A percentile compares a stretch with the other conserved stretches of the same genome.
Evolutionary conservation across 2,797 vertebrate genomes (phyloP).

Genomic region (Orientallactaga sibirica): DNA sequence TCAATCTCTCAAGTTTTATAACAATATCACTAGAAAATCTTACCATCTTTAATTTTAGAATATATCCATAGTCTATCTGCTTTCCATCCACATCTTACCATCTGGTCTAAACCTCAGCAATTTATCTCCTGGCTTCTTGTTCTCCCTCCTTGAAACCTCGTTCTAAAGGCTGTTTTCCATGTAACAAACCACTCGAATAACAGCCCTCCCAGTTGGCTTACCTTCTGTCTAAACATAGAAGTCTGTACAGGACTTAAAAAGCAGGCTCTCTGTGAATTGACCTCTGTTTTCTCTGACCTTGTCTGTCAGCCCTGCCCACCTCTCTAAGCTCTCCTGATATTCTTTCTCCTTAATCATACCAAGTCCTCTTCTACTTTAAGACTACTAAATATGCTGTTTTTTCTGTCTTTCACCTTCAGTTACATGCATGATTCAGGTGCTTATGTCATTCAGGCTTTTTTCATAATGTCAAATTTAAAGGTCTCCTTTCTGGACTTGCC

Average conservation of each 20-base stretch:
- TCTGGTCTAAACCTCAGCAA: not conserved
- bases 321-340: not conserved
- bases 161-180: not conserved
- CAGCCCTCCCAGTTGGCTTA: not conserved
- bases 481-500: not conserved
- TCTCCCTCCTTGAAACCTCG: not conserved
- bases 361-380: not conserved
- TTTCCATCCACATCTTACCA: not conserved
- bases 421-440: not conserved
- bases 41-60: slow-evolving; percentile 6
- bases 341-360: not conserved
- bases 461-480: not conserved
- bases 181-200: not conserved
- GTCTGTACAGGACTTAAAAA: not conserved
- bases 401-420: not conserved
- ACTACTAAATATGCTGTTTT: not conserved
- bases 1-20: not conserved
- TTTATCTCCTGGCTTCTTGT: slow-evolving; percentile 2
- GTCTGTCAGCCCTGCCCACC: not conserved
- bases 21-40: not conserved
- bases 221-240: not conserved
- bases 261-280: not conserved
- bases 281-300: not conserved
- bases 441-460: not conserved
- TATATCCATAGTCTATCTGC: not conserved